Evolutionary conservation across 2,113 vertebrate species (phyloP).

Genomic region (Sylvilagus bachmani): DNA sequence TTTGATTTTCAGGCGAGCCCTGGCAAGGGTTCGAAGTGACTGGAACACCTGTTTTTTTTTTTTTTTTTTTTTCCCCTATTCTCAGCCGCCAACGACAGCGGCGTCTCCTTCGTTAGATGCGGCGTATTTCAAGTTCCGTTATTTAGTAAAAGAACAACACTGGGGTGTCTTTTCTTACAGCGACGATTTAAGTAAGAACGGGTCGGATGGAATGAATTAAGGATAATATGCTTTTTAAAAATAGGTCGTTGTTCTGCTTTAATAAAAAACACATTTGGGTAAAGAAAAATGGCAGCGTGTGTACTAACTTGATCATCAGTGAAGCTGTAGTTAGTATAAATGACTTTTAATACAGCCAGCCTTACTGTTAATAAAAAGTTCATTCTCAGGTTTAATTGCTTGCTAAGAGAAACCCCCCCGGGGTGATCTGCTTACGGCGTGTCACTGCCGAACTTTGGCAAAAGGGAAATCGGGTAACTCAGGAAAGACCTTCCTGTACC

Average conservation of each 20-base stretch:
- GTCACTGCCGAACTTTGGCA: not conserved
- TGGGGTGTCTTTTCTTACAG: constrained; percentile 14
- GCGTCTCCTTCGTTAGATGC: not conserved
- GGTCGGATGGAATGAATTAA: not conserved
- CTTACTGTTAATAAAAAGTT: constrained; percentile 69
- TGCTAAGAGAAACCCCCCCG: constrained; percentile 1
- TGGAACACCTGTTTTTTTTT: not conserved
- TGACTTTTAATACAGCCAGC: constrained; percentile 61
- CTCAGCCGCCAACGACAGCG: too few species aligned
- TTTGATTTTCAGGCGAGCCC: not conserved
- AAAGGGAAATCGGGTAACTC: not conserved
- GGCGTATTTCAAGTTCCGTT: not conserved
- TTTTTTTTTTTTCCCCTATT: not conserved
- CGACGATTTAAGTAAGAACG: constrained; percentile 27
- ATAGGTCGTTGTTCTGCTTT: not conserved
- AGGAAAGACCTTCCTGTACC: not conserved
- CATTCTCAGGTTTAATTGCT: constrained; percentile 65
- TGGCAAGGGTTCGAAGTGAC: not conserved
- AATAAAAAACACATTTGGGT: constrained; percentile 62
- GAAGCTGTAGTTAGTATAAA: constrained; percentile 2
- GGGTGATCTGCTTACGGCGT: not conserved
- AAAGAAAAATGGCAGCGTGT: constrained; percentile 51
- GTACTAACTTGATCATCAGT: constrained; percentile 50
- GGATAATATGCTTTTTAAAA: constrained; percentile 24
- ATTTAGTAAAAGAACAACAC: not conserved